Conservation (phyloP, 1,140 invertebrate species). For the Sweltsa coloradensis region DNA sequence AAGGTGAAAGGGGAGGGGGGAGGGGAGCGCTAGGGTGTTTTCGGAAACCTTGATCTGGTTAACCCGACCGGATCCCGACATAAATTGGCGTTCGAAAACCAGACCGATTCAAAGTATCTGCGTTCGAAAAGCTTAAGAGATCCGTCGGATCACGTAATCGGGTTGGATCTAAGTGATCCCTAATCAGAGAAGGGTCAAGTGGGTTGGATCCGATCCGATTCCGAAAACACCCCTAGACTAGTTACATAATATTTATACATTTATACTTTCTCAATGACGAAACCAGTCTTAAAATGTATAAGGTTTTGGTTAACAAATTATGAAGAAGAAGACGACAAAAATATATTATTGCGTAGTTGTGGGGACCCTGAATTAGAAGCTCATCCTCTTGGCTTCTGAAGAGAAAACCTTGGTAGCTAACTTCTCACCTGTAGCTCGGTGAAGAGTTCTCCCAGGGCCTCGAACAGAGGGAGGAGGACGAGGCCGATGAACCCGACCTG, state of each 20-base stretch:
- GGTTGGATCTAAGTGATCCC: too few relatives aligned
- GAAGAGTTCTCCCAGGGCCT: constrained; percentile 57
- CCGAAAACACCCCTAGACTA: too few relatives aligned
- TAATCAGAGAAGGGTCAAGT: too few relatives aligned
- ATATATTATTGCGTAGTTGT: not conserved
- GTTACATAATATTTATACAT: not conserved
- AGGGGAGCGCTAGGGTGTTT: too few relatives aligned
- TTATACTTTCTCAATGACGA: not conserved
- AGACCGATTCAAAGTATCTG: too few relatives aligned
- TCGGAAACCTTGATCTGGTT: too few relatives aligned
- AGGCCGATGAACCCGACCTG: constrained; percentile 79
- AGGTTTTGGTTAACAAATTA: not conserved
- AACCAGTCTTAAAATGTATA: not conserved
- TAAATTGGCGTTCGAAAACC: too few relatives aligned
- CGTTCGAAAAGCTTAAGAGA: too few relatives aligned
- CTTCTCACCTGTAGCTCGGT: constrained; percentile 48
- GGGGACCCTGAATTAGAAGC: not conserved
- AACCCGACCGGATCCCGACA: too few relatives aligned
- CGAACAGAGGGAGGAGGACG: constrained; percentile 68
- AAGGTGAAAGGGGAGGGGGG: too few relatives aligned
- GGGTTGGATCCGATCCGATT: too few relatives aligned
- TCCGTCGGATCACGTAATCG: too few relatives aligned
- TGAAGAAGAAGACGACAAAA: not conserved
- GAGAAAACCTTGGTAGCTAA: constrained; percentile 1
- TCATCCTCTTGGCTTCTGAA: not conserved